Base-by-base conservation (phyloP, 2,888 invertebrate species). In the Sphaerophoria taeniata region DNA sequence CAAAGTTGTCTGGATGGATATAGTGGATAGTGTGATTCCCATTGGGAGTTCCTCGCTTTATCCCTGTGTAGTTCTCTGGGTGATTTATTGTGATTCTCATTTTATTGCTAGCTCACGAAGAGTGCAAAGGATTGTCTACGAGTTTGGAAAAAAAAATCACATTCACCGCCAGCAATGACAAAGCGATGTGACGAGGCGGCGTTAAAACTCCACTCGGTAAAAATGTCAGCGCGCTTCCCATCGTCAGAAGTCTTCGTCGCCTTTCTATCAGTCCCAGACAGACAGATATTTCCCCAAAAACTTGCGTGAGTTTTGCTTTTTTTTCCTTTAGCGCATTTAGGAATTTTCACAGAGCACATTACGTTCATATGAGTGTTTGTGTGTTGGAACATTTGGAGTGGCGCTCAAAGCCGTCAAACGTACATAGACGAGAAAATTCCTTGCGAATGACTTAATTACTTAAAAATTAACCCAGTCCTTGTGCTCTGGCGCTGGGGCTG, bases 371-470 rank as follows among this genome's bases (percentile, higher is more conserved):
- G 24, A 2, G 24, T 24, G 24, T 24, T 1, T 24, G 24, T 24
- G 24, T 24, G 24, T 24, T 24, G 24, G 24, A 24, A 24, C 24
- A 2, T 60, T 45, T 72, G 79, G 71, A 84, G 56, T 36, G 67
- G 43, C 70, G 43, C 71, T 65, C 49, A 47, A 14, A 34, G 14
- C 63, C 16, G 63, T 73, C 78, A 65, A 53, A 70, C 70, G 73
- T n/a, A n/a, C n/a, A 39, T 76, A 72, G 76, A 65, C 76, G 81
- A 55, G 71, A 49, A 58, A 36, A 84, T 71, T 84, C 75, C 84
- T 75, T 67, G 34, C 24, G 72, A 80, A 80, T 80, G 84, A 84
- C 84, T 84, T 80, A 84, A 84, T 84, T 84, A 80, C 84, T 34
- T 34, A 65, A 36, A 75, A 84, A 84, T 84, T 79, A 84, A 84